Evolutionary conservation across 2,888 invertebrate species (phyloP), one percentile per base, ranked within the genome.

Genomic region (Synanthedon andrenaeformis): DNA sequence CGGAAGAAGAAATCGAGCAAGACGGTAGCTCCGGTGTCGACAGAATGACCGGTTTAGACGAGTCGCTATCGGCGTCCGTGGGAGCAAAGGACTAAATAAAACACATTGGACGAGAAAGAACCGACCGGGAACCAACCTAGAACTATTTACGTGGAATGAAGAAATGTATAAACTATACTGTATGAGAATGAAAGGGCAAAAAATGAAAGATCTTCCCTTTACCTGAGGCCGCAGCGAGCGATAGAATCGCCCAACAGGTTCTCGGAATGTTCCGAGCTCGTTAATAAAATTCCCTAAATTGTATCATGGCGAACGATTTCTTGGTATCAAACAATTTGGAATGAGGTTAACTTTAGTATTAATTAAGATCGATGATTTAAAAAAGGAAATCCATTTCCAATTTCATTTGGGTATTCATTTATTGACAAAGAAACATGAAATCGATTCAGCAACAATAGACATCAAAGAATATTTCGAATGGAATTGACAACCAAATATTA

Each of bases 1-100:
- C 73, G 77, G 76, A 78, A 76, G 73, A 74, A 70, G 74, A 75
- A 78, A 77, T 77, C 75, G 71, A 76, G 73, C 74, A 72, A 71
- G 69, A 72, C 73, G 66, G 62, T 60, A 65, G 68, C 67, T 64
- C 64, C 63, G 66, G 66, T 72, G 70, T 72, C 69, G 70, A 72
- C 69, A 72, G 69, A 71, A 67, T 54, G 55, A 72, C 73, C 71
- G 73, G 78, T 76, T 76, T 57, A 55, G 53, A 66, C 61, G 63
- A 67, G 65, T 67, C 70, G 63, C 64, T 62, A 62, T 66, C 35
- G 35, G 35, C 28, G 71, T 70, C 73, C 71, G 72, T 78, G 77
- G 71, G 76, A 76, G 72, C 68, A 62, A 63, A 65, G 60, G 58
- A 67, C 61, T 68, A 66, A 69, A 70, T 70, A 69, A 71, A 72